Base-by-base conservation (phyloP, 2,888 invertebrate species). In the Argyra leucocephala region DNA sequence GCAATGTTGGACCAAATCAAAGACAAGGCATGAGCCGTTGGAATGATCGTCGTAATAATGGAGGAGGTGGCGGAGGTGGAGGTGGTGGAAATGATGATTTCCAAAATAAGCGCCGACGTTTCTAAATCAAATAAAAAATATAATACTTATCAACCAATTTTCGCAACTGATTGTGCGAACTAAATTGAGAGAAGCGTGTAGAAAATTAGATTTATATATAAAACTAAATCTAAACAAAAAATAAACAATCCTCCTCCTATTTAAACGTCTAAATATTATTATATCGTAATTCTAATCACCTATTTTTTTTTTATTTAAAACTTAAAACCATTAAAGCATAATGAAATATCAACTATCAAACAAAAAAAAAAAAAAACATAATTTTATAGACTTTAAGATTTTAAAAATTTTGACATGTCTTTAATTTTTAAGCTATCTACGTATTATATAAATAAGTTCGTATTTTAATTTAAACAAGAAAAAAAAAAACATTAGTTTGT, bases 71-170 rank as follows among this genome's bases (percentile, higher is more conserved):
- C 60, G 70, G 69, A 15, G 48, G 36, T 15, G 62, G 62, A 26
- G n/a, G n/a, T n/a, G n/a, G n/a, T n/a, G 65, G 63, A 37, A 61
- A 63, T 62, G 69, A 70, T 63, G 70, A 69, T 67, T 71, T 70
- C 63, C 71, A 71, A 61, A 71, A 71, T 68, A 72, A 72, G 72
- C 73, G 80, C 69, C 75, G 80, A 74, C 80, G 80, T 72, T 80
- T 78, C 74, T 80, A 78, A 75, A 69, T 26, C 36, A 63, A 6
- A 65, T 26, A 31, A 26, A n/a, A 59, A 36, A 18, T 37, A 23
- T 57, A 18, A 37, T 12, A 63, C 48, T 57, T 6, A 22, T 15
- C 4, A 58, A 58, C 12, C 22, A 21, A 62, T 59, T 57, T 12
- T 21, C 22, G 63, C 37, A 26, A 61, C 7, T 26, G 12, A 10